Evolutionary conservation across 2,888 invertebrate species (phyloP).

Genomic region (Dyspetes luteomarginatus): DNA sequence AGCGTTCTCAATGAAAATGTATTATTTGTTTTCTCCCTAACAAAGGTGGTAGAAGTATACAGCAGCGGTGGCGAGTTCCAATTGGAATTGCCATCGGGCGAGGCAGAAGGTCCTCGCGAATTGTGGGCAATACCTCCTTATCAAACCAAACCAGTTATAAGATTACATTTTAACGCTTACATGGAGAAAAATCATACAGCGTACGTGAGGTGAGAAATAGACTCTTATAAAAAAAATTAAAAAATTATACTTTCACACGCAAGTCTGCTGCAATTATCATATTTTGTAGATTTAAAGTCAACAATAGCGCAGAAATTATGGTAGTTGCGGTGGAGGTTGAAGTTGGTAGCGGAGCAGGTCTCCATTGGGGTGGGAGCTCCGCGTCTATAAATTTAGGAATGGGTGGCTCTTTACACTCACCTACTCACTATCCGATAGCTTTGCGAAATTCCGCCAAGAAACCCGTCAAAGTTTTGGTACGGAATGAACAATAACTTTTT

Average conservation of each 20-base stretch:
- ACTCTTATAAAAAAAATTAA: constrained; percentile 23
- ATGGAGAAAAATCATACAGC: constrained; percentile 93
- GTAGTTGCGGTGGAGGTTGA: constrained; percentile 94
- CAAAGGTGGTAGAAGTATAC: constrained; percentile 91
- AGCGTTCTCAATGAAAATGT: constrained; percentile 15
- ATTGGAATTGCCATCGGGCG: constrained; percentile 92
- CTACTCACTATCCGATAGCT: constrained; percentile 86
- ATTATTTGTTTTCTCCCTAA: too few relatives aligned
- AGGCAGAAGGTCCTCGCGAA: constrained; percentile 90
- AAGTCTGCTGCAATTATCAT: background rate
- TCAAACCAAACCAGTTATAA: constrained; percentile 93
- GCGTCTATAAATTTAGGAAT: constrained; percentile 93
- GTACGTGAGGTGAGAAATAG: constrained; percentile 87
- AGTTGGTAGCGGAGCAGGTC: constrained; percentile 88
- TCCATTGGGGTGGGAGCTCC: constrained; percentile 90
- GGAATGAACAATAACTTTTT: constrained; percentile 65
- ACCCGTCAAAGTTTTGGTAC: constrained; percentile 88
- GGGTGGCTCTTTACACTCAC: constrained; percentile 88
- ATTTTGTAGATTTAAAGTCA: constrained; percentile 87
- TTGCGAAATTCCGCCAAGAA: constrained; percentile 89
- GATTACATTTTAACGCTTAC: constrained; percentile 91
- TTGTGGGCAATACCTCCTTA: constrained; percentile 97
- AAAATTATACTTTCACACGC: constrained; percentile 33
- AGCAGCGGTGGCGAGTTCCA: constrained; percentile 96
- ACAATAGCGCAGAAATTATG: constrained; percentile 87